These are phyloP conservation scores for Drosophila falleni DNA, from an alignment of 2,888 invertebrate genomes.

Conservation along the genomic window DNA sequence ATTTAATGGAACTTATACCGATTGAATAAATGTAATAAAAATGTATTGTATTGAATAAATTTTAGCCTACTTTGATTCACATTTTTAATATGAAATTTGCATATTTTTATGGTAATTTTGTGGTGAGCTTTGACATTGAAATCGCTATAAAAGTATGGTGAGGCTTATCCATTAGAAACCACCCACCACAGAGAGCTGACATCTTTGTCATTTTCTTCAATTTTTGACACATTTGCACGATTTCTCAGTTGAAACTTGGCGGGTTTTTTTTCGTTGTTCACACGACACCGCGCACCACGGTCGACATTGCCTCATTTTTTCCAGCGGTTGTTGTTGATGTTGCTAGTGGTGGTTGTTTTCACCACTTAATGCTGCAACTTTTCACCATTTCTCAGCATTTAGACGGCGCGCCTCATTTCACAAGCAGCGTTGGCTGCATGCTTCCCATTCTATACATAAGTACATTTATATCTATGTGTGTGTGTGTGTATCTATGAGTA, in stretches of 20 bases:
- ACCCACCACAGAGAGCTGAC: conserved; percentile 21
- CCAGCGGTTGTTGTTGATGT: conserved; percentile 39
- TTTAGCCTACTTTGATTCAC: not conserved
- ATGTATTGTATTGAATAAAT: no score
- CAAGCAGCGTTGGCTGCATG: conserved; percentile 51
- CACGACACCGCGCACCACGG: conserved; percentile 56
- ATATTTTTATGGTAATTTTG: conserved; percentile 49
- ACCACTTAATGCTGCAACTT: conserved; percentile 69
- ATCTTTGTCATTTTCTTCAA: conserved; percentile 48
- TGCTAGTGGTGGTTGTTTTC: conserved; percentile 53
- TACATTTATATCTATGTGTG: conserved; percentile 15
- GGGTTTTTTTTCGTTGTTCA: conserved; percentile 30
- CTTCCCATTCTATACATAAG: conserved; percentile 61
- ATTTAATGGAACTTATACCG: no score
- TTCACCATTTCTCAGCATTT: conserved; percentile 72
- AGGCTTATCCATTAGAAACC: conserved; percentile 23
- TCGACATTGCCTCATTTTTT: conserved; percentile 59
- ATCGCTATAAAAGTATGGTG: no score
- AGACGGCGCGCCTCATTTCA: conserved; percentile 63
- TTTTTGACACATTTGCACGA: conserved; percentile 81
- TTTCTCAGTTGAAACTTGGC: conserved; percentile 54
- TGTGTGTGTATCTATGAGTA: conserved; percentile 1
- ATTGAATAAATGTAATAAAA: no score
- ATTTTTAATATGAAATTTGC: conserved; percentile 49
- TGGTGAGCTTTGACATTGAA: conserved; percentile 57